Percentiles rank a stretch among this genome's conserved stretches.
Evolutionary conservation across 2,888 invertebrate species (phyloP).

Genomic region (Pseudoips prasinana): DNA sequence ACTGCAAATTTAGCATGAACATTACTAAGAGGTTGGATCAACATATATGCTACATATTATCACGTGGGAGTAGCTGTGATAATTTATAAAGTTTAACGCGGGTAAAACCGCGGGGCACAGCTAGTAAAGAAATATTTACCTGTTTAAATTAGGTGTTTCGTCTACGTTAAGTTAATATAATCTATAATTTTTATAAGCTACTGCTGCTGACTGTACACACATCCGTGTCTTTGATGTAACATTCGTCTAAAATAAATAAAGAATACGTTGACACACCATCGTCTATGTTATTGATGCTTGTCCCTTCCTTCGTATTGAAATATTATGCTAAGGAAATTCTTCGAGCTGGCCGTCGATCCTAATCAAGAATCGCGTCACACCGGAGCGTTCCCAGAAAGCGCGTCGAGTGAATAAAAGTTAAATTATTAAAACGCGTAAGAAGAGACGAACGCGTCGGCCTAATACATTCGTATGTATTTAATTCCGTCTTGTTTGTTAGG

Average conservation of each 20-base stretch:
- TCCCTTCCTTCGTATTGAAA: slow-evolving; percentile 48
- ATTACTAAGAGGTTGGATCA: too few relatives aligned
- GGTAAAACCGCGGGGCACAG: too few relatives aligned
- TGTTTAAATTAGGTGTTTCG: too few relatives aligned
- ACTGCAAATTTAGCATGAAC: too few relatives aligned
- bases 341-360: slow-evolving; percentile 49
- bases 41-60: too few relatives aligned
- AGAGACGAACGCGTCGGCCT: slow-evolving; percentile 45
- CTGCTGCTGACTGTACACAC: too few relatives aligned
- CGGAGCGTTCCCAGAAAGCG: slow-evolving; percentile 56
- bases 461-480: slow-evolving; percentile 73
- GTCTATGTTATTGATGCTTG: slow-evolving; percentile 27
- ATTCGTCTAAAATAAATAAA: slow-evolving; percentile 43
- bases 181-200: too few relatives aligned
- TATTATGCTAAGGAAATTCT: slow-evolving; percentile 49
- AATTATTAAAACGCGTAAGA: slow-evolving; percentile 64
- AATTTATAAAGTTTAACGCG: too few relatives aligned
- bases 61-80: too few relatives aligned
- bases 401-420: slow-evolving; percentile 61
- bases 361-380: slow-evolving; percentile 66
- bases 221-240: slow-evolving; percentile 58
- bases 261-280: slow-evolving; percentile 40
- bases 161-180: too few relatives aligned
- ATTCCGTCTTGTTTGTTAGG: slow-evolving; percentile 73
- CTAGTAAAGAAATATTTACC: too few relatives aligned